phyloP scores from a whole-genome alignment of 1,140 invertebrate species.

The Bombus terrestris region DNA sequence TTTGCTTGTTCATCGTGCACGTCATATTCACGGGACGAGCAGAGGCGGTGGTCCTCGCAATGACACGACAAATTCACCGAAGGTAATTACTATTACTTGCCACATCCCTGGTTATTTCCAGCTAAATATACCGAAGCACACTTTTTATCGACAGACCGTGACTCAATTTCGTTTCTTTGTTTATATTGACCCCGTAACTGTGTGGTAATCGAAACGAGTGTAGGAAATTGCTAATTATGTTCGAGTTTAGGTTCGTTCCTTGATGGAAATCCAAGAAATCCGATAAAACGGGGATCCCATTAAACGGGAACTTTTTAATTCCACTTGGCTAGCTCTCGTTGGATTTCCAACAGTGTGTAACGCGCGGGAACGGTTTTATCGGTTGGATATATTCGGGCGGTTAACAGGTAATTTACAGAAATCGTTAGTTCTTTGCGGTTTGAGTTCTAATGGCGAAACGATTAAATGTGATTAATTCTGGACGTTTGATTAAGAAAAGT shows the following conservation, averaged over 20 bases:
- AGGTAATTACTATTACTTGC: conserved; percentile 41
- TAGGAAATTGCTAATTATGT: conserved; percentile 20
- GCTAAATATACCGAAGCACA: not conserved
- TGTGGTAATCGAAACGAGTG: not conserved
- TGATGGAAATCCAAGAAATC: not conserved
- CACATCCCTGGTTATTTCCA: conserved; percentile 4
- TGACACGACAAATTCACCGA: conserved; percentile 37
- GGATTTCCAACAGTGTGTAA: not conserved
- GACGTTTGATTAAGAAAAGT: not conserved
- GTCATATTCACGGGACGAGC: conserved; percentile 8
- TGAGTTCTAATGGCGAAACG: not conserved
- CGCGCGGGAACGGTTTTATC: not conserved
- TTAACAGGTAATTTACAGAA: conserved; percentile 5
- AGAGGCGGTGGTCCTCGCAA: not conserved
- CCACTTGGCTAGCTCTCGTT: not conserved
- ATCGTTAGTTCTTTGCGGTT: not conserved
- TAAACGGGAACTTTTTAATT: conserved; percentile 1
- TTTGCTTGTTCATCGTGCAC: conserved; percentile 34
- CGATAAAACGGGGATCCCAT: not conserved
- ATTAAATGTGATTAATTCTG: not conserved
- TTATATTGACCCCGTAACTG: not conserved
- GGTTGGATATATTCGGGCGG: not conserved
- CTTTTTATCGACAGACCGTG: not conserved
- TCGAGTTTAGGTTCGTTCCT: not conserved
- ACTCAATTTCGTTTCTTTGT: not conserved